Percentiles rank a stretch among this genome's conserved stretches.
Evolutionary conservation across 64 coral and sea anemone species (phyloP).

Genomic region (Porites australiensis): DNA sequence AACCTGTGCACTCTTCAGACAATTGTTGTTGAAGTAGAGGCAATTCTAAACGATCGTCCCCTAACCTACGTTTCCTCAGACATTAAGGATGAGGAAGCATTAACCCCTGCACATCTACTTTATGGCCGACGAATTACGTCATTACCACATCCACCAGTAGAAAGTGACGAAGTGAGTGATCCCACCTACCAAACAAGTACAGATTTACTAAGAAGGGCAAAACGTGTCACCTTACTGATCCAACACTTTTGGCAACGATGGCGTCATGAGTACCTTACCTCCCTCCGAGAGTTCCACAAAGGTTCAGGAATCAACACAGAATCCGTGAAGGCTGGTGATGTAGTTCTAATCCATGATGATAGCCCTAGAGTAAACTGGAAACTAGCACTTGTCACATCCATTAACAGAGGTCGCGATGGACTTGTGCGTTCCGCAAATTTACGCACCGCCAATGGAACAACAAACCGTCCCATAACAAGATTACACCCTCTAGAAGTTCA

Average conservation of each 20-base stretch:
- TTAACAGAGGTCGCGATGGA: neutral
- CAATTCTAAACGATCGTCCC: constrained; percentile 61
- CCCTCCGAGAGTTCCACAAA: constrained; percentile 25
- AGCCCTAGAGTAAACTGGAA: too few species aligned
- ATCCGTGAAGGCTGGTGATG: too few species aligned
- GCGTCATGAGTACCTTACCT: constrained; percentile 37
- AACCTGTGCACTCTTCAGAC: constrained; percentile 60
- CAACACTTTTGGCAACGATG: constrained; percentile 32
- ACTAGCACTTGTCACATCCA: too few species aligned
- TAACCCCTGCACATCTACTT: constrained; percentile 54
- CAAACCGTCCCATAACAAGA: constrained; percentile 20
- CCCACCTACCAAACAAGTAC: neutral
- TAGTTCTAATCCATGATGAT: too few species aligned
- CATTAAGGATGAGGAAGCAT: constrained; percentile 34
- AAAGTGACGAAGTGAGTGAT: constrained; percentile 15
- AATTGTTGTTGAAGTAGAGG: constrained; percentile 71
- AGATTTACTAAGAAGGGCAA: neutral
- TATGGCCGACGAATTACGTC: constrained; percentile 50
- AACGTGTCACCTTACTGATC: constrained; percentile 2
- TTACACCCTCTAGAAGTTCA: constrained; percentile 32
- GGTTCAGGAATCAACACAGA: too few species aligned
- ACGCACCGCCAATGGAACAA: constrained; percentile 6
- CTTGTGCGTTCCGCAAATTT: neutral
- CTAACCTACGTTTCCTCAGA: constrained; percentile 55
- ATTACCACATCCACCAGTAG: constrained; percentile 27